Evolutionary conservation across 2,113 vertebrate genomes (phyloP).

Genomic region (Osmerus mordax): DNA sequence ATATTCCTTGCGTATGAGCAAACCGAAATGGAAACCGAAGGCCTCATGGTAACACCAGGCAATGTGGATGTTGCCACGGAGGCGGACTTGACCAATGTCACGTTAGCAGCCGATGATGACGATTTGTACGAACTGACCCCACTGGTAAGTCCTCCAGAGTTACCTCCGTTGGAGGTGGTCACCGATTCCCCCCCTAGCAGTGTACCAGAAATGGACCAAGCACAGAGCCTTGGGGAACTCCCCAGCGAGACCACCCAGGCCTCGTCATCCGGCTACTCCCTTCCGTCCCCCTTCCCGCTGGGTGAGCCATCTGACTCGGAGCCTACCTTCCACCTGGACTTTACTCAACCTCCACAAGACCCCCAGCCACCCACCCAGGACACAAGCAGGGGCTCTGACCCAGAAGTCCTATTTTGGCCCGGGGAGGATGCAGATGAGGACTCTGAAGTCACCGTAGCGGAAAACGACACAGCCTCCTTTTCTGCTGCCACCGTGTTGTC

Average conservation of each 20-base stretch:
- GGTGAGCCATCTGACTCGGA: slow-evolving; percentile 53
- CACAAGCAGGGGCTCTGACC: slow-evolving; percentile 47
- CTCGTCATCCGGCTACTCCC: slow-evolving; percentile 53
- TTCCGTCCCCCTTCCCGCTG: slow-evolving; percentile 45
- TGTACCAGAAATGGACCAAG: slow-evolving; percentile 49
- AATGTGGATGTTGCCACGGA: neutral
- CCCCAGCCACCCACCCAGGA: slow-evolving; percentile 18
- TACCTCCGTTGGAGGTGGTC: slow-evolving; percentile 34
- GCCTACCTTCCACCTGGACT: slow-evolving; percentile 42
- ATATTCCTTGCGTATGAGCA: slow-evolving; percentile 21
- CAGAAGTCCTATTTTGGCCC: slow-evolving; percentile 68
- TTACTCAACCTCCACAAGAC: slow-evolving; percentile 49
- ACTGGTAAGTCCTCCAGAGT: slow-evolving; percentile 36
- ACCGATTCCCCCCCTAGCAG: slow-evolving; percentile 43
- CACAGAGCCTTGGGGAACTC: slow-evolving; percentile 47
- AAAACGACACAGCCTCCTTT: slow-evolving; percentile 81
- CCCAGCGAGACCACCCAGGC: slow-evolving; percentile 47
- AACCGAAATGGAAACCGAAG: slow-evolving; percentile 16
- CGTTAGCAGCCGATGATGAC: slow-evolving; percentile 32
- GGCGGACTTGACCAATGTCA: slow-evolving; percentile 40
- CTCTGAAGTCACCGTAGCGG: slow-evolving; percentile 45
- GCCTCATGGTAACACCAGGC: slow-evolving; percentile 17
- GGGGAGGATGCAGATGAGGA: slow-evolving; percentile 58
- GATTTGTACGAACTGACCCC: slow-evolving; percentile 46
- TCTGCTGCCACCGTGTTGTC: slow-evolving; percentile 88